These are phyloP conservation scores for Mesoligia furuncula DNA, from an alignment of 2,888 invertebrate genomes.

Conservation along the genomic window DNA sequence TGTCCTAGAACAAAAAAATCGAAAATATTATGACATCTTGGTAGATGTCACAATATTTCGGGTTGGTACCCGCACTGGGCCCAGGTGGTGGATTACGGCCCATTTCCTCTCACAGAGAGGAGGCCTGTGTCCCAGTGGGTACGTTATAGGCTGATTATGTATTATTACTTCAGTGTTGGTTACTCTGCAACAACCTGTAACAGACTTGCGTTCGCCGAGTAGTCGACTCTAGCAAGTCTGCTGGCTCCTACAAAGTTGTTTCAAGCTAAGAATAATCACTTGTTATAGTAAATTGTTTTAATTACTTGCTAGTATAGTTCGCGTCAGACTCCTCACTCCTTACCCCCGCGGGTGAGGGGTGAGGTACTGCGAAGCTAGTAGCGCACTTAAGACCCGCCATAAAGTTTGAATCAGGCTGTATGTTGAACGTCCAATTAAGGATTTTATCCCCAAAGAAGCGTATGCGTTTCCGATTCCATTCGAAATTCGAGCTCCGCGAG, in stretches of 20 bases:
- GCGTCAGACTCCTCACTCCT: no score
- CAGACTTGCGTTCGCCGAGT: neutral
- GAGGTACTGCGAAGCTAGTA: no score
- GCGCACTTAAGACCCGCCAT: no score
- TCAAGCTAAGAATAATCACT: neutral
- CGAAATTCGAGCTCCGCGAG: neutral
- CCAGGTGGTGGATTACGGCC: no score
- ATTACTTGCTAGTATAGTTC: neutral
- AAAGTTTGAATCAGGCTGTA: neutral
- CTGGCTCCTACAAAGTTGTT: neutral
- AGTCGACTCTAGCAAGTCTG: neutral
- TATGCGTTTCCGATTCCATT: neutral
- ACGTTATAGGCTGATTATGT: no score
- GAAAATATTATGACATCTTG: no score
- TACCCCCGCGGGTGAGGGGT: no score
- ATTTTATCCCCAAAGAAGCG: neutral
- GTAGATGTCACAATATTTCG: no score
- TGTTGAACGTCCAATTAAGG: neutral
- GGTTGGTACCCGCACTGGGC: no score
- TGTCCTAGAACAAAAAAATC: neutral
- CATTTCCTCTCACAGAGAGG: no score
- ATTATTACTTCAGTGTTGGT: neutral
- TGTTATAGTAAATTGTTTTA: neutral
- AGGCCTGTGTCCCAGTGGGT: no score
- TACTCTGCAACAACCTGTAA: neutral